A percentile compares a stretch with the other conserved stretches of the same genome.
These are phyloP conservation scores for Carettochelys insculpta DNA, from an alignment of 2,113 vertebrate species.

Conservation along the genomic window DNA sequence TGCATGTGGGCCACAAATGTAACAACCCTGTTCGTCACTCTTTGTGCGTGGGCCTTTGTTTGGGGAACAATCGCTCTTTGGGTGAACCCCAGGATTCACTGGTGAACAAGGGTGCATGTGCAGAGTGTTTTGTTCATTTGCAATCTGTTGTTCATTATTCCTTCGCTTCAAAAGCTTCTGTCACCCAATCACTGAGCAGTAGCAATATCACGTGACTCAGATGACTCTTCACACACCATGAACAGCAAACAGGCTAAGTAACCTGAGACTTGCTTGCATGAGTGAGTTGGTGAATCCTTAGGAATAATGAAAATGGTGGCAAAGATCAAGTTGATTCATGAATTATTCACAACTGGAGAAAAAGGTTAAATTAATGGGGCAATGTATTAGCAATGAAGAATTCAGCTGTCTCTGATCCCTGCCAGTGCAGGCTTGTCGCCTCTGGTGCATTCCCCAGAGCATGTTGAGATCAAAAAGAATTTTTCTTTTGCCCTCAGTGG, in stretches of 20 bases:
- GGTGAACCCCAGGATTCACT: not conserved
- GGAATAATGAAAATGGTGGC: not conserved
- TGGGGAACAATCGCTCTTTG: not conserved
- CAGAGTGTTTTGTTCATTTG: not conserved
- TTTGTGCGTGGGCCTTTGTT: not conserved
- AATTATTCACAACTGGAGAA: not conserved
- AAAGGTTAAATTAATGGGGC: not conserved
- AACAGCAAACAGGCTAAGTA: not conserved
- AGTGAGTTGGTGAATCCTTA: not conserved
- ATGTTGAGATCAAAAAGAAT: not conserved
- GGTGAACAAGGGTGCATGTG: not conserved
- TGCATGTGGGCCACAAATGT: not conserved
- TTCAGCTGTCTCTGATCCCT: not conserved
- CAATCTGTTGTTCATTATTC: not conserved
- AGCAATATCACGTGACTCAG: not conserved
- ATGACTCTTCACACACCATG: not conserved
- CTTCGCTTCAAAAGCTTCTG: not conserved
- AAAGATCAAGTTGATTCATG: not conserved
- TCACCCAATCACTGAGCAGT: not conserved
- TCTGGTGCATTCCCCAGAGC: not conserved
- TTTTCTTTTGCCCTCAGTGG: not conserved
- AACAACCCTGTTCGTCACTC: not conserved
- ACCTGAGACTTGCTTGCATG: not conserved
- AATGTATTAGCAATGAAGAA: not conserved
- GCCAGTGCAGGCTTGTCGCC: fast-evolving